A percentile compares a stretch with the other conserved stretches of the same genome.
Conservation (phyloP, 2,888 invertebrate genomes). For the Pediacus dermestoides region DNA sequence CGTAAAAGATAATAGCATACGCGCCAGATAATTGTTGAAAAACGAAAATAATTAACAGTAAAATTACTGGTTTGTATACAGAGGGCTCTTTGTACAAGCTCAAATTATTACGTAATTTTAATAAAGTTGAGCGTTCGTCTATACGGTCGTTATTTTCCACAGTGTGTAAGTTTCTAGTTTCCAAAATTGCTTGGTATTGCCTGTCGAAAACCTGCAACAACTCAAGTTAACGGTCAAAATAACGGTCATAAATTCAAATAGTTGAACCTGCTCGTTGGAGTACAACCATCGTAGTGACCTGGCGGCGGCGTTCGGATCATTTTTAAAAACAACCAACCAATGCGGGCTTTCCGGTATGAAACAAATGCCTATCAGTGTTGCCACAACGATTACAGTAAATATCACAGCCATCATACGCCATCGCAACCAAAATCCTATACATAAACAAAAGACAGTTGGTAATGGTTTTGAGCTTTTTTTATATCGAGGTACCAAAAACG, state of each 20-base stretch:
- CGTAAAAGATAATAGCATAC: conserved; percentile 59
- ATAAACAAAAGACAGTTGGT: conserved; percentile 20
- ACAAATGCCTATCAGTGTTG: conserved; percentile 43
- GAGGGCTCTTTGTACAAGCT: conserved; percentile 40
- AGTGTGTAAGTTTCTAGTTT: conserved; percentile 18
- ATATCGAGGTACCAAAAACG: conserved; percentile 43
- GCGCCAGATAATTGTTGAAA: conserved; percentile 58
- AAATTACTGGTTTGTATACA: conserved; percentile 53
- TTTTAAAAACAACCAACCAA: conserved; percentile 54
- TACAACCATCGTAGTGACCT: conserved; percentile 52
- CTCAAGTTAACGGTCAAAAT: conserved; percentile 9
- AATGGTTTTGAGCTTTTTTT: neutral
- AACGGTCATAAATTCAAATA: conserved; percentile 7
- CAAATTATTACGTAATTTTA: conserved; percentile 29
- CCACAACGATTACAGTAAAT: conserved; percentile 45
- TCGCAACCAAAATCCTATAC: conserved; percentile 49
- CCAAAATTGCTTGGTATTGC: conserved; percentile 23
- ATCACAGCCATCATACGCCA: conserved; percentile 54
- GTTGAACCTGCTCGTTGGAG: conserved; percentile 27
- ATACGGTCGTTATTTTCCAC: conserved; percentile 14
- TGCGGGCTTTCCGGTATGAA: conserved; percentile 58
- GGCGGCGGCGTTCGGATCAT: conserved; percentile 40
- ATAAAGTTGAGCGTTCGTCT: conserved; percentile 22
- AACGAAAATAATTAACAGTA: conserved; percentile 51
- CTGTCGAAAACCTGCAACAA: conserved; percentile 23